Evolutionary conservation across 2,888 invertebrate species (phyloP).

Genomic region (Nomada hirtipes): DNA sequence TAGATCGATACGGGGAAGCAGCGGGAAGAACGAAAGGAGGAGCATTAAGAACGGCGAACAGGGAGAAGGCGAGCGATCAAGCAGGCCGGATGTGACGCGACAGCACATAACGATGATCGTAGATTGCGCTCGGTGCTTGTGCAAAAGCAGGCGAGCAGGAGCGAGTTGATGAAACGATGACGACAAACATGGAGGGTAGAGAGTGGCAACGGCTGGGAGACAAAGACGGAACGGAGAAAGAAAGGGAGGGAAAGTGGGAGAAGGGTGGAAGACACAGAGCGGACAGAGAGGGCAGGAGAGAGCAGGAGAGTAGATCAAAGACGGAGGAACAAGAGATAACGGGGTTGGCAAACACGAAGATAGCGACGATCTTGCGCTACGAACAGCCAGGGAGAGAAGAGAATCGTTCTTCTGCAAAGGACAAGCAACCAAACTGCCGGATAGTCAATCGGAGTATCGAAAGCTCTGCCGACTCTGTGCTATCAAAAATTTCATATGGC

Average conservation of each 20-base stretch:
- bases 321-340: conserved; percentile 81
- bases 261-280: conserved; percentile 64
- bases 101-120: conserved; percentile 79
- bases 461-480: neutral
- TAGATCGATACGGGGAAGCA: conserved; percentile 18
- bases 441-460: neutral
- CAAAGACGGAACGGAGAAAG: neutral
- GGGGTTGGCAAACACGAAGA: conserved; percentile 83
- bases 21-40: conserved; percentile 33
- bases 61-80: conserved; percentile 47
- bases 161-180: conserved; percentile 57
- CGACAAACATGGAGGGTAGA: conserved; percentile 44
- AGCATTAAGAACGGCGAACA: conserved; percentile 21
- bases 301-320: conserved; percentile 66
- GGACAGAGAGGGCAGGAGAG: conserved; percentile 21
- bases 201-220: conserved; percentile 11
- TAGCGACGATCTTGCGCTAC: conserved; percentile 74
- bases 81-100: conserved; percentile 78
- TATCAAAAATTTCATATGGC: neutral
- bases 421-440: neutral
- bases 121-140: conserved; percentile 73
- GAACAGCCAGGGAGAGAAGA: conserved; percentile 15
- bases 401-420: conserved; percentile 18
- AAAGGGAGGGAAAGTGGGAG: conserved; percentile 22
- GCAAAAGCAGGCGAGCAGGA: conserved; percentile 63